Percentiles rank a stretch among this genome's conserved stretches.
Evolutionary conservation across 2,888 invertebrate genomes (phyloP).

Genomic region (Selenia dentaria): DNA sequence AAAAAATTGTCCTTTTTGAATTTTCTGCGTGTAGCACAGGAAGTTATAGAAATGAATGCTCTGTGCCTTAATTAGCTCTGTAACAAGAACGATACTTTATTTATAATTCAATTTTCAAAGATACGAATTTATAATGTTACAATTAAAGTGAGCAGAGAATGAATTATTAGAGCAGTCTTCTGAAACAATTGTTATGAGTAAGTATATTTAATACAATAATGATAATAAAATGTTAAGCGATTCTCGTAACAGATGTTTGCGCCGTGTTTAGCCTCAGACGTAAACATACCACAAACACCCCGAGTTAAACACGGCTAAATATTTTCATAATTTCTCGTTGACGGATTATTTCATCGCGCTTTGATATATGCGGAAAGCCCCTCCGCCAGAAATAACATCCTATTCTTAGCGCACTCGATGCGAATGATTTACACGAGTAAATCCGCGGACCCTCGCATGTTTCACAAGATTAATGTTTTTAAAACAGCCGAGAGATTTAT

Average conservation of each 20-base stretch:
- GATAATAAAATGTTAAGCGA: too few relatives aligned
- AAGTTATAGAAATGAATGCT: too few relatives aligned
- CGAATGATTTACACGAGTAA: neutral
- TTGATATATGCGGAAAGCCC: neutral
- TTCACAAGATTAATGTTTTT: neutral
- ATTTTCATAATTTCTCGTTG: neutral
- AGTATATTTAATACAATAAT: too few relatives aligned
- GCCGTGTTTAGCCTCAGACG: neutral
- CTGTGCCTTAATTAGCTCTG: too few relatives aligned
- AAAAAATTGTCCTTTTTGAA: too few relatives aligned
- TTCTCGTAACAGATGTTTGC: neutral
- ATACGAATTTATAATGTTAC: too few relatives aligned
- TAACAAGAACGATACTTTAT: too few relatives aligned
- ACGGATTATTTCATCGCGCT: conserved; percentile 3
- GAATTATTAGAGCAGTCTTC: too few relatives aligned
- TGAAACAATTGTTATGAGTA: too few relatives aligned
- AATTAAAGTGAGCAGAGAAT: too few relatives aligned
- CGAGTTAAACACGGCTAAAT: neutral
- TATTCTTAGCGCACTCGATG: neutral
- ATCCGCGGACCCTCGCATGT: neutral
- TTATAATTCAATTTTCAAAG: too few relatives aligned
- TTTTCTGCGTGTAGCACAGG: too few relatives aligned
- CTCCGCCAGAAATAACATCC: conserved; percentile 1
- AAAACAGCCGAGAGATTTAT: neutral
- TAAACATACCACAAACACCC: neutral